Percentiles rank a stretch among this genome's conserved stretches.
Conservation (phyloP, 1,140 invertebrate genomes). For the Drosophila auraria region DNA sequence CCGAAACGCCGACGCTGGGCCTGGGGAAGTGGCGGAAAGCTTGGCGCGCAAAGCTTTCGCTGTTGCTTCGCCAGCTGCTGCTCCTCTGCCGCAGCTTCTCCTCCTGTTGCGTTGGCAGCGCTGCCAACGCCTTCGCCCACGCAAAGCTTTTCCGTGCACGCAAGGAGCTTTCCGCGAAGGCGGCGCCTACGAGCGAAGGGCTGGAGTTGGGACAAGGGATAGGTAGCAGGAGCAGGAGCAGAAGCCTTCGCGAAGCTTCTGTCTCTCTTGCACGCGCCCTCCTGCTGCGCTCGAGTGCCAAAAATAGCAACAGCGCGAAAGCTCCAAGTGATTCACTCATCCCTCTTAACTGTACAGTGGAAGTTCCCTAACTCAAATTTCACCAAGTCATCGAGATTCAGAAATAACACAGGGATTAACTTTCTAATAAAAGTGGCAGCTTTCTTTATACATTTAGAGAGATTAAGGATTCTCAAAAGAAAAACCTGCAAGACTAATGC, state of each 20-base stretch:
- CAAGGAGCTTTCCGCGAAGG: conserved; percentile 29
- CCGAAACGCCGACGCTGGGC: conserved; percentile 28
- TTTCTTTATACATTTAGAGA: not conserved
- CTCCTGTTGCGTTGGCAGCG: conserved; percentile 61
- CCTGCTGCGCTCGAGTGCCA: conserved; percentile 43
- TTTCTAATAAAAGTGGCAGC: too few relatives aligned
- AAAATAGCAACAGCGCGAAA: conserved; percentile 74
- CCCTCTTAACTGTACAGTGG: conserved; percentile 7
- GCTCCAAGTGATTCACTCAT: conserved; percentile 41
- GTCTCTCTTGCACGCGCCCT: not conserved
- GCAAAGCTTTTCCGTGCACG: conserved; percentile 34
- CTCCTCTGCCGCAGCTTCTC: conserved; percentile 11
- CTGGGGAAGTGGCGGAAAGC: conserved; percentile 65
- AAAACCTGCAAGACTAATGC: too few relatives aligned
- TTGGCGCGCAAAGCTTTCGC: conserved; percentile 48
- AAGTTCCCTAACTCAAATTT: not conserved
- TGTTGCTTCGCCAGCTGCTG: conserved; percentile 60
- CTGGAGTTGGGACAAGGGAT: not conserved
- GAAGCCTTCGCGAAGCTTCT: conserved; percentile 25
- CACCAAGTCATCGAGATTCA: not conserved
- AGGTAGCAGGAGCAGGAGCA: not conserved
- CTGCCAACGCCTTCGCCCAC: conserved; percentile 55
- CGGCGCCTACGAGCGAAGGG: conserved; percentile 46
- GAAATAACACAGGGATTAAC: not conserved
- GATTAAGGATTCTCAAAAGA: not conserved